These are phyloP conservation scores for Ptiloglossa arizonensis DNA, from an alignment of 1,140 invertebrate species.

Conservation along the genomic window DNA sequence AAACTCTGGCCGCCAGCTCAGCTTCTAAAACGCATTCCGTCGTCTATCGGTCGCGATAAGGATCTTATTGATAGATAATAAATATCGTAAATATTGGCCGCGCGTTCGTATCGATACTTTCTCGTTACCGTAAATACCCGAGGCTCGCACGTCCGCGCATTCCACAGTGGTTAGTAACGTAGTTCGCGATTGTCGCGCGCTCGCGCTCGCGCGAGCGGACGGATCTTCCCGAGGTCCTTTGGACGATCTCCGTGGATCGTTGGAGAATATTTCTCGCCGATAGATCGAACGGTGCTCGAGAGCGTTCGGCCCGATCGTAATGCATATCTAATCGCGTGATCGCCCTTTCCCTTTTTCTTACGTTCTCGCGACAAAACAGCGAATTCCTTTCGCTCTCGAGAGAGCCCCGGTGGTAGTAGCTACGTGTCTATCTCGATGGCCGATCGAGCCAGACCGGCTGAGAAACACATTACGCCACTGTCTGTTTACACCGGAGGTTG, in stretches of 20 bases:
- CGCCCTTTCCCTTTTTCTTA: slow-evolving; percentile 77
- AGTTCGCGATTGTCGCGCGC: not conserved
- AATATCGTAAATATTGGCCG: slow-evolving; percentile 33
- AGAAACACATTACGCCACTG: slow-evolving; percentile 76
- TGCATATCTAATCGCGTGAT: slow-evolving; percentile 75
- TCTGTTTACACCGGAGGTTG: slow-evolving; percentile 79
- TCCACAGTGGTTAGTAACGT: slow-evolving; percentile 31
- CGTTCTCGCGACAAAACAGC: slow-evolving; percentile 77
- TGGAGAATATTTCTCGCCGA: slow-evolving; percentile 6
- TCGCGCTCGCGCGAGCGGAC: too few relatives aligned
- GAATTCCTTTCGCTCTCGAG: slow-evolving; percentile 79
- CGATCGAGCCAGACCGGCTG: slow-evolving; percentile 77
- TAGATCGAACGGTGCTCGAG: too few relatives aligned
- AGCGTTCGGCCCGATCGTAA: slow-evolving; percentile 58
- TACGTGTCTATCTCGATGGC: slow-evolving; percentile 74
- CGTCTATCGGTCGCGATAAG: slow-evolving; percentile 28
- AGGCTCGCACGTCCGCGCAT: slow-evolving; percentile 31
- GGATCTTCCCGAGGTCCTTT: slow-evolving; percentile 12
- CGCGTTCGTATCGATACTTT: slow-evolving; percentile 15
- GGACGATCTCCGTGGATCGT: not conserved
- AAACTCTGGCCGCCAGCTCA: slow-evolving; percentile 18
- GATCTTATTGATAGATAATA: slow-evolving; percentile 42
- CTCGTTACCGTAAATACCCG: slow-evolving; percentile 24
- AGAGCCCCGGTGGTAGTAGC: slow-evolving; percentile 55
- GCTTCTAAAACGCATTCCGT: slow-evolving; percentile 25